Evolutionary conservation across 2,113 vertebrate genomes (phyloP).

Genomic region (Neogobius melanostomus): DNA sequence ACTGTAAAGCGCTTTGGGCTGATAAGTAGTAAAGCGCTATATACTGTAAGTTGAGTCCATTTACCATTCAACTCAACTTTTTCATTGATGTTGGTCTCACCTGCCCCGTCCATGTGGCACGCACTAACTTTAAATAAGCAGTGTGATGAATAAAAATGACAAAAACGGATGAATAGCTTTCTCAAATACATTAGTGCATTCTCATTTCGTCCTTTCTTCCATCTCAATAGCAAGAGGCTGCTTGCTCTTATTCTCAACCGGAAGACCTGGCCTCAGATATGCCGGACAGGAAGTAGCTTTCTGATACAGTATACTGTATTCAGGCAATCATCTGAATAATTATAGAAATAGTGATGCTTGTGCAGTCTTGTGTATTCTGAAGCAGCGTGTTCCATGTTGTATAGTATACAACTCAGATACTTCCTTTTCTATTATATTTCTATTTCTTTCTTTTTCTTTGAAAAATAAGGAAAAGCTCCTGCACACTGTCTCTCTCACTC

Average conservation of each 20-base stretch:
- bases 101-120: conserved; percentile 45
- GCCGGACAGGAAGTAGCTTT: background rate
- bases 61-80: conserved; percentile 11
- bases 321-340: background rate
- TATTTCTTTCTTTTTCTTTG: too few relatives aligned
- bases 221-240: conserved; percentile 38
- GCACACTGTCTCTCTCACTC: too few relatives aligned
- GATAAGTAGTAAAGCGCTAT: too few relatives aligned
- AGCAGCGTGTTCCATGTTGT: too few relatives aligned
- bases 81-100: conserved; percentile 28
- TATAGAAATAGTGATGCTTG: too few relatives aligned
- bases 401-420: too few relatives aligned
- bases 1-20: too few relatives aligned
- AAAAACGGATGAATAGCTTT: conserved; percentile 43
- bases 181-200: conserved; percentile 33
- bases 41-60: too few relatives aligned
- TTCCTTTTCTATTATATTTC: too few relatives aligned
- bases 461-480: too few relatives aligned
- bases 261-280: conserved; percentile 23
- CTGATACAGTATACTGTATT: background rate
- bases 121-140: conserved; percentile 38
- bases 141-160: conserved; percentile 47
- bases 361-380: too few relatives aligned
- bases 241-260: conserved; percentile 40
- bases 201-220: conserved; percentile 44